Conservation (phyloP, 2,888 invertebrate genomes). For the Dicyrtoma fusca region DNA sequence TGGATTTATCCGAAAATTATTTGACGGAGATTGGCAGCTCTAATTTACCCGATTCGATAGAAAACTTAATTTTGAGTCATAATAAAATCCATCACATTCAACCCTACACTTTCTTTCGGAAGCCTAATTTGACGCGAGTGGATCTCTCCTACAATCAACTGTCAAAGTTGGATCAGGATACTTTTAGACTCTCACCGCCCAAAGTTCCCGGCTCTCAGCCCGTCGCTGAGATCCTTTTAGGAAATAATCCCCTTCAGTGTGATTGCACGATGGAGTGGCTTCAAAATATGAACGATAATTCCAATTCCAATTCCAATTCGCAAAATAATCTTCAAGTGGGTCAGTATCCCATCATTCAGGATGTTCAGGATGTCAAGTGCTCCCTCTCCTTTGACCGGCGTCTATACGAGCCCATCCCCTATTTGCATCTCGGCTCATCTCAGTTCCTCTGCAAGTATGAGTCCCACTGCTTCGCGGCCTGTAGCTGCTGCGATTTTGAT, state of each 20-base stretch:
- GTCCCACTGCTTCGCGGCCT: slow-evolving; percentile 80
- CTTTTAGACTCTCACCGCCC: slow-evolving; percentile 58
- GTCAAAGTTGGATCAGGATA: slow-evolving; percentile 62
- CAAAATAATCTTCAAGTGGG: slow-evolving; percentile 65
- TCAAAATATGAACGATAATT: slow-evolving; percentile 66
- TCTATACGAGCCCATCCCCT: slow-evolving; percentile 70
- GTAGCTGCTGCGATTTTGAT: slow-evolving; percentile 88
- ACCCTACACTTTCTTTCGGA: slow-evolving; percentile 84
- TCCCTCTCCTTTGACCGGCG: slow-evolving; percentile 77
- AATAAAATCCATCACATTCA: slow-evolving; percentile 81
- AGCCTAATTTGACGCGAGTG: slow-evolving; percentile 79
- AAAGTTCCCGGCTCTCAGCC: slow-evolving; percentile 31
- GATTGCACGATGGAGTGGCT: slow-evolving; percentile 92
- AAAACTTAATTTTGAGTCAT: slow-evolving; percentile 76
- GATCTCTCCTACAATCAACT: slow-evolving; percentile 81
- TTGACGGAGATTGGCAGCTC: slow-evolving; percentile 79
- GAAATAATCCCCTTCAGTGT: slow-evolving; percentile 83
- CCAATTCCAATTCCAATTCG: slow-evolving; percentile 60
- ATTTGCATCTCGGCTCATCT: slow-evolving; percentile 63
- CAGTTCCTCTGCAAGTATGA: slow-evolving; percentile 80
- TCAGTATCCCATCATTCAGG: slow-evolving; percentile 80
- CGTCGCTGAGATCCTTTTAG: slow-evolving; percentile 80
- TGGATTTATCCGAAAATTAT: slow-evolving; percentile 81
- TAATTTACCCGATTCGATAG: slow-evolving; percentile 80
- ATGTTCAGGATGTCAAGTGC: slow-evolving; percentile 80